These are phyloP conservation scores for Drosophila mimica DNA, from an alignment of 2,888 invertebrate species.

Conservation along the genomic window DNA sequence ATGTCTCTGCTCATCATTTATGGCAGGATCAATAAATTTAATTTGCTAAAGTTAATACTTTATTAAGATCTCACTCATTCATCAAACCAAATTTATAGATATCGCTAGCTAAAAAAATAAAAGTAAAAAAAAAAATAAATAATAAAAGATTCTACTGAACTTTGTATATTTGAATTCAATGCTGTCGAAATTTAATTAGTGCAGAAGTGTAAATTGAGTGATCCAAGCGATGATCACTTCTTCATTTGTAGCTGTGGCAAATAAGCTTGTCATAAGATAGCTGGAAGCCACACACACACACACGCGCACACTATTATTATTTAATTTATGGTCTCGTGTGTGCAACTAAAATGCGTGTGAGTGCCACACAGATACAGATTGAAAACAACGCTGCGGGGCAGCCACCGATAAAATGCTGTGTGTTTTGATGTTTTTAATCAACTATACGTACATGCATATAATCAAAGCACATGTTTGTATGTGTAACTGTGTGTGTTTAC, in stretches of 20 bases:
- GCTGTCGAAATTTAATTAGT: slow-evolving; percentile 70
- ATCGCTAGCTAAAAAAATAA: neutral
- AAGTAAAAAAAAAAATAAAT: neutral
- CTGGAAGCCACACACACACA: slow-evolving; percentile 9
- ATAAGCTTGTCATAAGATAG: slow-evolving; percentile 13
- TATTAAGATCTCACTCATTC: slow-evolving; percentile 20
- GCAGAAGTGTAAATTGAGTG: slow-evolving; percentile 66
- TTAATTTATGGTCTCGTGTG: slow-evolving; percentile 46
- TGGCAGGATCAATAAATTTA: slow-evolving; percentile 47
- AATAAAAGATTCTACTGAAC: slow-evolving; percentile 25
- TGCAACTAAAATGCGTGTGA: slow-evolving; percentile 13
- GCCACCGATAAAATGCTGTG: slow-evolving; percentile 38
- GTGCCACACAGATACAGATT: slow-evolving; percentile 20
- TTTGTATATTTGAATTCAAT: slow-evolving; percentile 35
- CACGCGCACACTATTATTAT: slow-evolving; percentile 51
- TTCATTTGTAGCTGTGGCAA: slow-evolving; percentile 32
- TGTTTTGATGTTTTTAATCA: slow-evolving; percentile 67
- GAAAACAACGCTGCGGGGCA: slow-evolving; percentile 37
- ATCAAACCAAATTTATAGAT: slow-evolving; percentile 17
- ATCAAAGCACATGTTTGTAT: neutral
- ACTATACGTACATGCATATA: slow-evolving; percentile 11
- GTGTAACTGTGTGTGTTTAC: neutral
- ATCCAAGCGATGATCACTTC: slow-evolving; percentile 58
- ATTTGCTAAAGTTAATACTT: slow-evolving; percentile 22
- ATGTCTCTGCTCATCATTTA: slow-evolving; percentile 6